These are phyloP conservation scores for Alitta virens DNA, from an alignment of 2,888 invertebrate species.

Conservation along the genomic window DNA sequence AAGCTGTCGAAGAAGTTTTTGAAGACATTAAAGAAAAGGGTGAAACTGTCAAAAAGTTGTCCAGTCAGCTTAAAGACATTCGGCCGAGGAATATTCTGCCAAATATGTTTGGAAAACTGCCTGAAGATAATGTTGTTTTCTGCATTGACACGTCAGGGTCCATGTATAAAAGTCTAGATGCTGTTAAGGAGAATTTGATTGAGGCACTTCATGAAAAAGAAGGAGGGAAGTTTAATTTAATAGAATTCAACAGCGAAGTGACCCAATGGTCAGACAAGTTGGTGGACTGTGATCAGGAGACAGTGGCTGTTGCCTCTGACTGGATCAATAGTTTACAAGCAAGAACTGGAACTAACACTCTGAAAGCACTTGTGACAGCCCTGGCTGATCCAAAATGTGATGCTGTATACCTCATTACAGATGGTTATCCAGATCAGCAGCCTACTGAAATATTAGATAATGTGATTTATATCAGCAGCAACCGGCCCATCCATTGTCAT, in stretches of 20 bases:
- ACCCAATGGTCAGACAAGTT: constrained; percentile 55
- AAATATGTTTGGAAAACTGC: constrained; percentile 48
- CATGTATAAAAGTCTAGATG: constrained; percentile 50
- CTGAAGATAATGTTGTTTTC: constrained; percentile 52
- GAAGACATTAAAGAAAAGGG: not conserved
- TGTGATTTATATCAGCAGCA: constrained; percentile 37
- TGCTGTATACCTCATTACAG: constrained; percentile 53
- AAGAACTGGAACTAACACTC: constrained; percentile 55
- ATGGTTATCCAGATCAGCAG: constrained; percentile 53
- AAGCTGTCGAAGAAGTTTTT: not conserved
- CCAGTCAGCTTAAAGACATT: not conserved
- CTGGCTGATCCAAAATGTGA: constrained; percentile 46
- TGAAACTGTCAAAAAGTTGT: not conserved
- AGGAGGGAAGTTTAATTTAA: constrained; percentile 45
- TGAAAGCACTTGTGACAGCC: constrained; percentile 50
- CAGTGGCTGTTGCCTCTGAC: constrained; percentile 48
- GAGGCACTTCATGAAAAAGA: constrained; percentile 43
- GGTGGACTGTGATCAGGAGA: constrained; percentile 53
- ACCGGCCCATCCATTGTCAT: constrained; percentile 51
- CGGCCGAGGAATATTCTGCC: constrained; percentile 20
- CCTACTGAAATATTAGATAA: constrained; percentile 50
- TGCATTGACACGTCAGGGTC: constrained; percentile 57
- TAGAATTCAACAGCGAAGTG: constrained; percentile 54
- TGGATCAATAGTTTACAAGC: constrained; percentile 50
- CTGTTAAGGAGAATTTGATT: constrained; percentile 52